Evolutionary conservation across 2,888 invertebrate genomes (phyloP), one percentile per base, ranked within the genome.

Genomic region (Acleris cristana): DNA sequence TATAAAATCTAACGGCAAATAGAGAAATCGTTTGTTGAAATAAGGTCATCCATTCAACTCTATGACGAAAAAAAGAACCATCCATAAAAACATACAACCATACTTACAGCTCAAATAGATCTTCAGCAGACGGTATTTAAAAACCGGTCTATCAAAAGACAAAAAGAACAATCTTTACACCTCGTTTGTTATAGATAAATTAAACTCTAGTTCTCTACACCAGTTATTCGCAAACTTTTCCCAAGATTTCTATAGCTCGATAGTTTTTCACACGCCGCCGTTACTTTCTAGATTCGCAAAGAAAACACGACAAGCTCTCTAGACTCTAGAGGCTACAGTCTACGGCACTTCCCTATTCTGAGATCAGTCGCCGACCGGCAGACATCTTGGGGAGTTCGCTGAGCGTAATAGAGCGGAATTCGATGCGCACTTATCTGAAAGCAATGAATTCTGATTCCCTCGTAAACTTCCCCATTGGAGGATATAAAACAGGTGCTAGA

Each of bases 181-280:
- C 34, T 34, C 34, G 2, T 12, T 7, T 14, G 40, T 4, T 14
- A 40, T 40, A 40, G 40, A 40, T 40, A 40, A 40, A 40, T 48
- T 48, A 48, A 48, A 48, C 7, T 7, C 48, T 48, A 48, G 48
- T 48, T 19, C 26, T n/a, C n/a, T 57, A n/a, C 23, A 19, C 18
- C 12, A 51, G 19, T 8, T 23, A 21, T 8, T 34, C 21, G 14
- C 3, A 16, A 40, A 44, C 10, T 21, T 34, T 66, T 66, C 61
- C 61, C 61, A 49, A 30, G 66, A 45, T 61, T 61, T 65, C 60
- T 65, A 65, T 56, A 51, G 55, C 21, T 59, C 34, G 66, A 62
- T 66, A 52, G 48, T 48, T 62, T 61, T 55, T 65, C 61, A 40
- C 65, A 66, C 65, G 44, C 30, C 23, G n/a, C 60, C 65, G 45